These are phyloP conservation scores for Drosophila sordidula DNA, from an alignment of 2,888 invertebrate genomes.

Conservation along the genomic window DNA sequence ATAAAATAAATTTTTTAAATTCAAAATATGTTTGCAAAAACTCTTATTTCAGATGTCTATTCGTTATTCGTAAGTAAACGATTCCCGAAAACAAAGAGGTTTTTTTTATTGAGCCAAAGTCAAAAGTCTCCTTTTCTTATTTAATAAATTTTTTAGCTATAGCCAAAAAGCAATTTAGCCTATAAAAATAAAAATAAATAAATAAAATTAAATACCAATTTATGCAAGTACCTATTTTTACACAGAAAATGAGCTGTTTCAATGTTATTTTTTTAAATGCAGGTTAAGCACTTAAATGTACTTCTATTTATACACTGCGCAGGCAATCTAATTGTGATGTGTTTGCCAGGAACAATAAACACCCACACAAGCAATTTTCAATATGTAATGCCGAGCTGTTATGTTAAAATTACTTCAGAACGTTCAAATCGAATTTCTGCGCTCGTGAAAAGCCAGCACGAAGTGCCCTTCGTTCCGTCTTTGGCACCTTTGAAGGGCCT, in stretches of 20 bases:
- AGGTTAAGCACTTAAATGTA: neutral
- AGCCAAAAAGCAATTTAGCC: too few species aligned
- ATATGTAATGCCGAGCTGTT: slow-evolving; percentile 4
- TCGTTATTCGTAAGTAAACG: too few species aligned
- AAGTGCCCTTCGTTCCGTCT: neutral
- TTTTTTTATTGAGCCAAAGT: too few species aligned
- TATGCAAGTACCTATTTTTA: neutral
- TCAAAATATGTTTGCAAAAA: too few species aligned
- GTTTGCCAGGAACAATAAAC: neutral
- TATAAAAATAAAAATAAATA: too few species aligned
- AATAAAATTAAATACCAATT: neutral
- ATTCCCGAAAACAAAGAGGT: too few species aligned
- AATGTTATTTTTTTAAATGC: neutral
- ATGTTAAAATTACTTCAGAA: neutral
- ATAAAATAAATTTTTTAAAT: too few species aligned
- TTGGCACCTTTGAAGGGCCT: neutral
- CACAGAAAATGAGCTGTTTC: too few species aligned
- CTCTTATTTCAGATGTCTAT: too few species aligned
- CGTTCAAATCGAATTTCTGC: neutral
- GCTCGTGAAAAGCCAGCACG: neutral
- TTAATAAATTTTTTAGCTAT: too few species aligned
- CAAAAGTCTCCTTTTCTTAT: too few species aligned
- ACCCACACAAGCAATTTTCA: neutral
- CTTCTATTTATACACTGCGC: neutral
- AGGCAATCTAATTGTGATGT: neutral